Conservation (phyloP, 2,888 invertebrate genomes). For the Stramonita haemastoma region DNA sequence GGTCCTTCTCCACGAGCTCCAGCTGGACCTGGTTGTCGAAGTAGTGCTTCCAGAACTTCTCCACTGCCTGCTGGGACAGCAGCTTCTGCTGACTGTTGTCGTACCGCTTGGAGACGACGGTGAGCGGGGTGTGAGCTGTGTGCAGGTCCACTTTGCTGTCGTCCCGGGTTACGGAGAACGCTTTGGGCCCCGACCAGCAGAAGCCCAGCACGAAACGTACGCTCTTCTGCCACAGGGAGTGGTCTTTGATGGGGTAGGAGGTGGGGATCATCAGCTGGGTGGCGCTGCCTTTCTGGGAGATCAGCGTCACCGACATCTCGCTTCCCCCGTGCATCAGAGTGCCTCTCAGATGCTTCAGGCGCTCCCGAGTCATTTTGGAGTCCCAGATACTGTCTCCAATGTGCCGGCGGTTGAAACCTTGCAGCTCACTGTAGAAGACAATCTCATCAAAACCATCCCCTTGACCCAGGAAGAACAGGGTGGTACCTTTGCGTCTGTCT, state of each 20-base stretch:
- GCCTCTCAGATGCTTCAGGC: slow-evolving; percentile 53
- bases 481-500: slow-evolving; percentile 56
- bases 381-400: slow-evolving; percentile 53
- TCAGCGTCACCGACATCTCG: slow-evolving; percentile 49
- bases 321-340: slow-evolving; percentile 51
- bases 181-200: slow-evolving; percentile 59
- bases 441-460: slow-evolving; percentile 51
- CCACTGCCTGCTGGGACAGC: slow-evolving; percentile 39
- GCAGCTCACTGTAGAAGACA: slow-evolving; percentile 51
- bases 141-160: slow-evolving; percentile 33
- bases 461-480: slow-evolving; percentile 61
- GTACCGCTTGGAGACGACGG: neutral
- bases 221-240: slow-evolving; percentile 54
- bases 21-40: slow-evolving; percentile 19
- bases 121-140: slow-evolving; percentile 15
- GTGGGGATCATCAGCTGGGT: slow-evolving; percentile 51
- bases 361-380: slow-evolving; percentile 41
- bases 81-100: slow-evolving; percentile 38
- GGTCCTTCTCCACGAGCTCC: slow-evolving; percentile 29
- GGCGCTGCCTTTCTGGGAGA: slow-evolving; percentile 47
- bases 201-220: slow-evolving; percentile 61
- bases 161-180: slow-evolving; percentile 51
- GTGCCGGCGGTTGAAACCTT: slow-evolving; percentile 37
- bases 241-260: slow-evolving; percentile 51
- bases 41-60: slow-evolving; percentile 40